These are phyloP conservation scores for Antigone vipio DNA, from an alignment of 2,113 vertebrate species.

Conservation along the genomic window DNA sequence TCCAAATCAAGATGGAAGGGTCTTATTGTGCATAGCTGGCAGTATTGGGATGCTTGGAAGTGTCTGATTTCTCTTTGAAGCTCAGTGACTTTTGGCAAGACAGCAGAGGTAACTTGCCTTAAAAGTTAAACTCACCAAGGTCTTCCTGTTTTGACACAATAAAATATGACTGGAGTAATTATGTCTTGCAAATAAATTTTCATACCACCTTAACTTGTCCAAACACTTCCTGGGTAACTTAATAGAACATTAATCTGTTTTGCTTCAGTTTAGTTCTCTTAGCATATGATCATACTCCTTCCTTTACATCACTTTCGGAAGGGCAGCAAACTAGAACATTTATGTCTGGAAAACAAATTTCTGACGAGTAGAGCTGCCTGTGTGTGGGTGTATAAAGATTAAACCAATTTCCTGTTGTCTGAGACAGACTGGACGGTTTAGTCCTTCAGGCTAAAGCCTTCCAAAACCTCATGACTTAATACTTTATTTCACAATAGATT, in stretches of 20 bases:
- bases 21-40: not conserved
- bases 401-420: conserved; percentile 32
- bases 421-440: not conserved
- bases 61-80: not conserved
- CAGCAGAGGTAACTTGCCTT: not conserved
- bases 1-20: not conserved
- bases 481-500: not conserved
- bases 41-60: not conserved
- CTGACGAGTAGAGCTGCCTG: not conserved
- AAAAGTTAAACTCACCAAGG: not conserved
- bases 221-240: not conserved
- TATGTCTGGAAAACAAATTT: conserved; percentile 5
- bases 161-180: not conserved
- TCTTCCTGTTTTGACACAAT: not conserved
- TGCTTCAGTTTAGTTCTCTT: not conserved
- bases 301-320: not conserved
- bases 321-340: not conserved
- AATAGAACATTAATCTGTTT: not conserved
- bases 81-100: not conserved
- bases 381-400: conserved; percentile 5
- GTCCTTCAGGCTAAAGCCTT: not conserved
- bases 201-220: not conserved
- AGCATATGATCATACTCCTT: not conserved
- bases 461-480: not conserved
- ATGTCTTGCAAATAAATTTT: not conserved